Evolutionary conservation across 2,888 invertebrate genomes (phyloP), one percentile per base, ranked within the genome.

Genomic region (Macaria liturata): DNA sequence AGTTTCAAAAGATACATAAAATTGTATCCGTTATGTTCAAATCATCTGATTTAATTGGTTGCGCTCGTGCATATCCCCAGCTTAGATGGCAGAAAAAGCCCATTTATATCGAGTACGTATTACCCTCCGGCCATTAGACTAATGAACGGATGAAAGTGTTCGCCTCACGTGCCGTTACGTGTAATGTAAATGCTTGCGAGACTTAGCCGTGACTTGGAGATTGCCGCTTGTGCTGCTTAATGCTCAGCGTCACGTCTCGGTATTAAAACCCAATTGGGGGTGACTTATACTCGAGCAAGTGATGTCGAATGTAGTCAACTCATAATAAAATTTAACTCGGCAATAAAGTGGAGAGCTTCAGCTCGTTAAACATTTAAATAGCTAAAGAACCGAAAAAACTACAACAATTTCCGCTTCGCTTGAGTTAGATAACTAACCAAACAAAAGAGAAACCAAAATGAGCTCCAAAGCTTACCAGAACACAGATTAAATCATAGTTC

Each of bases 111-210:
- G 54, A 46, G 53, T 57, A 49, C 47, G 44, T 59, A 62, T 56
- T 66, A 65, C 61, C 62, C 61, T 32, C 46, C 52, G 46, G 53
- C 68, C 65, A 70, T 70, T 70, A 70, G 64, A 46, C 65, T 68
- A 68, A 70, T 70, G 68, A 66, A 63, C 61, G 62, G 60, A 64
- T 66, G 66, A 62, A 66, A 66, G 66, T 66, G 59, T 63, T 61
- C 65, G 53, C 58, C 52, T 42, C 46, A 60, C 61, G 62, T 64
- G 62, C 62, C 62, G 57, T 64, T 67, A 64, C 61, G 65, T 43
- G 45, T 56, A 46, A 56, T 56, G 62, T 58, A 58, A 57, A 59
- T 59, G 64, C 63, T 57, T 65, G 59, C 62, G 63, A 62, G 65
- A 61, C 62, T 60, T 60, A 54, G 58, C 51, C 60, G 60, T 56